A percentile compares a stretch with the other conserved stretches of the same genome.
Conservation (phyloP, 2,888 invertebrate genomes). For the Habroteleia sp. region DNA sequence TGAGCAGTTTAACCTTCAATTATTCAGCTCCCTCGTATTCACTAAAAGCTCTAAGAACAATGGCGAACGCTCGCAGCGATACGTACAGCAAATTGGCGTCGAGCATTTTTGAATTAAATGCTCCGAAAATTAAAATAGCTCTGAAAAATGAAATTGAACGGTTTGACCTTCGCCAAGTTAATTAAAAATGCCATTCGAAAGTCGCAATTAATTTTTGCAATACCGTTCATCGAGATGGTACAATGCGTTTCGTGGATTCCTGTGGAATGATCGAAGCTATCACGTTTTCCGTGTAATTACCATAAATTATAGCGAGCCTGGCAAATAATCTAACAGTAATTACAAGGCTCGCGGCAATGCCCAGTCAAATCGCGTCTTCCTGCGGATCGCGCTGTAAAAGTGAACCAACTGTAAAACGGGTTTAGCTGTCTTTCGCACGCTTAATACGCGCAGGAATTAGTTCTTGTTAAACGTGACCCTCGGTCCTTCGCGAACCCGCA, state of each 20-base stretch:
- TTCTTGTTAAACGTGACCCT: constrained; percentile 39
- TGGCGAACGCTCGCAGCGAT: too few relatives aligned
- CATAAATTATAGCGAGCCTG: constrained; percentile 44
- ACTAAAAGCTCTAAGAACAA: too few relatives aligned
- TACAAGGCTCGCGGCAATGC: constrained; percentile 43
- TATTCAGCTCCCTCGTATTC: too few relatives aligned
- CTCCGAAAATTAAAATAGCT: too few relatives aligned
- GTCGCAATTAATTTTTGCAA: constrained; percentile 10
- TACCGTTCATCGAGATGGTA: constrained; percentile 16
- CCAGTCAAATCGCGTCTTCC: constrained; percentile 42
- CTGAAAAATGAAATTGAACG: too few relatives aligned
- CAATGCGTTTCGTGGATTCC: constrained; percentile 27
- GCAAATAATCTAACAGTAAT: constrained; percentile 51
- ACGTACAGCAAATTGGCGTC: too few relatives aligned
- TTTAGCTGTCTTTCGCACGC: constrained; percentile 25
- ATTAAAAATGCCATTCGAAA: constrained; percentile 5
- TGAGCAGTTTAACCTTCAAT: too few relatives aligned
- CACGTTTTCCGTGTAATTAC: constrained; percentile 48
- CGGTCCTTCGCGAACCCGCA: constrained; percentile 16
- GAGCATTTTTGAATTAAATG: too few relatives aligned
- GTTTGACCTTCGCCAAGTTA: too few relatives aligned
- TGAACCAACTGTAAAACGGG: constrained; percentile 51
- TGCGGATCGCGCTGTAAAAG: constrained; percentile 2
- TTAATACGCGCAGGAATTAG: constrained; percentile 45
- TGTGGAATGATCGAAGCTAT: constrained; percentile 20